Conservation (phyloP, 2,888 invertebrate species). For the Leucoma salicis region DNA sequence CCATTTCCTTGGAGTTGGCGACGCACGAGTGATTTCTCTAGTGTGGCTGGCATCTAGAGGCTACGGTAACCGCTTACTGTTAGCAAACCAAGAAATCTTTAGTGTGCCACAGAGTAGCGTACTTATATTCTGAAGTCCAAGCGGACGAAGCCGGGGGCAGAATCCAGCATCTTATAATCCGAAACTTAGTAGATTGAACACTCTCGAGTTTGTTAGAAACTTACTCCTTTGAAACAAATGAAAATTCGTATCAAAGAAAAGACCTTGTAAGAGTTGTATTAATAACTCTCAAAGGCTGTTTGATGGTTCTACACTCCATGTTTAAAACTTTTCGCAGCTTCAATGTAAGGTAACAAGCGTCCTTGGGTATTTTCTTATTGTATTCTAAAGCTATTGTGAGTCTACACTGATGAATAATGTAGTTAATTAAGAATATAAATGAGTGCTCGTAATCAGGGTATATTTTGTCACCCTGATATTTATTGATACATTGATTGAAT, state of each 20-base stretch:
- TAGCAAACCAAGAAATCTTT: too few species aligned
- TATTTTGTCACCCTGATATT: neutral
- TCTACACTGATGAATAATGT: constrained; percentile 2
- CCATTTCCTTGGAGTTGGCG: too few species aligned
- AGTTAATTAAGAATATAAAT: constrained; percentile 4
- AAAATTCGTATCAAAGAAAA: constrained; percentile 7
- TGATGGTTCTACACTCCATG: constrained; percentile 15
- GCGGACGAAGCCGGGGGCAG: too few species aligned
- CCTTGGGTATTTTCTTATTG: constrained; percentile 2
- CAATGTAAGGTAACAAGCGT: constrained; percentile 4
- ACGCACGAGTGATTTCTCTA: too few species aligned
- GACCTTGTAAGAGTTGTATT: constrained; percentile 3
- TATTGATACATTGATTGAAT: neutral
- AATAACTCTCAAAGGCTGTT: constrained; percentile 15
- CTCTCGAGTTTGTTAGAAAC: constrained; percentile 7
- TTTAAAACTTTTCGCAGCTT: constrained; percentile 9
- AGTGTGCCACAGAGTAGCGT: too few species aligned
- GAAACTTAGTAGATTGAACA: constrained; percentile 5
- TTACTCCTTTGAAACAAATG: constrained; percentile 19
- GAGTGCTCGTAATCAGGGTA: neutral
- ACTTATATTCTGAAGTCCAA: too few species aligned
- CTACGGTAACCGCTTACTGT: too few species aligned
- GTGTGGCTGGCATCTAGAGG: too few species aligned
- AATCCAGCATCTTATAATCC: constrained; percentile 4
- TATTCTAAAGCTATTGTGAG: constrained; percentile 1